Evolutionary conservation across 2,888 invertebrate genomes (phyloP), one percentile per base, ranked within the genome.

Genomic region (Nysson spinosus): DNA sequence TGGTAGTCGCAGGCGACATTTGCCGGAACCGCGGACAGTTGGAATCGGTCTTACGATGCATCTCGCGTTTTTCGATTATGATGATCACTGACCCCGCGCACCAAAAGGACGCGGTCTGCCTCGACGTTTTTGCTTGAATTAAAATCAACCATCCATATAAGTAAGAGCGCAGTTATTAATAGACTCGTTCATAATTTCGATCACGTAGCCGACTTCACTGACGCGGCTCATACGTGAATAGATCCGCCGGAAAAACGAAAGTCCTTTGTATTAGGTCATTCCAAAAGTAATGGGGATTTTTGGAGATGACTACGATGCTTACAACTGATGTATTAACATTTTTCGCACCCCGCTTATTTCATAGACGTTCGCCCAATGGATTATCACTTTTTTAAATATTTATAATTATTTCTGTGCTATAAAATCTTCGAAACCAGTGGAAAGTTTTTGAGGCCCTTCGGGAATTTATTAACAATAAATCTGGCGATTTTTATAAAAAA

Each of bases 161-260:
- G 77, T 75, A 74, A 72, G 69, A 77, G 70, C 49, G 50, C 60
- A 73, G 78, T 78, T 84, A 83, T 83, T 84, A 83, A 80, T 83
- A 81, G 82, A 74, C 28, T n/a, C 69, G 76, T 72, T 84, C 70
- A 75, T 62, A 54, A 83, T 79, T 80, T 78, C 65, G 57, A 74
- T 83, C 84, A 83, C 84, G 84, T 84, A 77, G 51, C 51, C 56
- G 51, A 42, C 43, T 43, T 51, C 47, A 24, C 55, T 52, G 68
- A 68, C 52, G 64, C 55, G n/a, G n/a, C n/a, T 57, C 40, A 42
- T 52, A 37, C 46, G 49, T 50, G 44, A 55, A 32, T 70, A 56
- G 52, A 62, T 66, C 57, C 49, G 26, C 20, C 22, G 16, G 14
- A 47, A 57, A 66, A 57, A 43, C 52, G 63, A 49, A 39, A 28